Evolutionary conservation across 2,797 vertebrate genomes (phyloP), one percentile per base, ranked within the genome.

Genomic region (Strix occidentalis): DNA sequence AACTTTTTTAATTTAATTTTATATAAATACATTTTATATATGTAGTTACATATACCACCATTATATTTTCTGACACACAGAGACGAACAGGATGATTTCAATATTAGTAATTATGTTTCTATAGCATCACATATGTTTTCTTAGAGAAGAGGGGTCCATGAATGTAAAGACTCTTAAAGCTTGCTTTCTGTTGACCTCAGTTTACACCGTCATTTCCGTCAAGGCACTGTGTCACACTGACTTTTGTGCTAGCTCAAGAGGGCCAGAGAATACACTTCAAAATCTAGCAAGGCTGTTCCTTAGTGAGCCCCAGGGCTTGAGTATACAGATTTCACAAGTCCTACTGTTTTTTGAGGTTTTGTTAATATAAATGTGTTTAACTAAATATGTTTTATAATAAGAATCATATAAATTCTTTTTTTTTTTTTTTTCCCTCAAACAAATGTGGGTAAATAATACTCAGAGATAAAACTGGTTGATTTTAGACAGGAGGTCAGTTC

Each of bases 1-100:
- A 98, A 95, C 6, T n/a, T 20, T 39, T 72, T 51, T 48, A 37
- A 46, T 79, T 93, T 54, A 69, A 6, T 87, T 95, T 94, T 84
- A 53, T 85, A 9, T 84, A 63, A 88, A 72, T 37, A 5, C 0
- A 0, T 31, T 17, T 74, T 45, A 16, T 61, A 13, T 15, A n/a
- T 64, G 41, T 64, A 21, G 23, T 26, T 61, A 45, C 16, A 33
- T 60, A 20, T 53, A 23, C 7, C 31, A 41, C 16, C 9, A 5
- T 61, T 45, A 10, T 21, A 25, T 90, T 94, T 84, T 60, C 56
- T 64, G 48, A 53, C 23, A 37, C 41, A 31, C 6, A 16, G 43
- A 9, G 43, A 9, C 16, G 50, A 84, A 45, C 15, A 43, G 35
- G 17, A n/a, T 72, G 39, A 77, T 64, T 84, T 8, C 25, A 72